Evolutionary conservation across 2,888 invertebrate genomes (phyloP).

Genomic region (Dicyrtomina minuta): DNA sequence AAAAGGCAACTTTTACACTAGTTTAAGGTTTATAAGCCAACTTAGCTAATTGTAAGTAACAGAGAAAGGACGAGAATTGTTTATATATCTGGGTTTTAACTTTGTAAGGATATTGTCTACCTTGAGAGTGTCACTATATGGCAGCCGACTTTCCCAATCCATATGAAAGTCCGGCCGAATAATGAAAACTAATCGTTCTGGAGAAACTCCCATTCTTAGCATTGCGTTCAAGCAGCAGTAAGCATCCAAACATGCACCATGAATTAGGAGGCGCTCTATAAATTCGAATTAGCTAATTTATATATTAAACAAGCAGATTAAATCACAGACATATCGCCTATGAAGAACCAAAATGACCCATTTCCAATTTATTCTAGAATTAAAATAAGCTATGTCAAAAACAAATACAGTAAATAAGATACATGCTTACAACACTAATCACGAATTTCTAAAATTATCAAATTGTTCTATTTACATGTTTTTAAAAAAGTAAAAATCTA

Average conservation of each 20-base stretch:
- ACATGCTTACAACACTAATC: too few relatives aligned
- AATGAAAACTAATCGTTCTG: slow-evolving; percentile 64
- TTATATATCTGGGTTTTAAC: not conserved
- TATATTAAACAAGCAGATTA: too few relatives aligned
- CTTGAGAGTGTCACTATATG: slow-evolving; percentile 25
- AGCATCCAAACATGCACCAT: slow-evolving; percentile 68
- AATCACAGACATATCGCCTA: too few relatives aligned
- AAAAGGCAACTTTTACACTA: too few relatives aligned
- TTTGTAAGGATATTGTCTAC: not conserved
- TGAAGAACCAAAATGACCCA: too few relatives aligned
- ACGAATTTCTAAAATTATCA: too few relatives aligned
- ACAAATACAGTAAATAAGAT: too few relatives aligned
- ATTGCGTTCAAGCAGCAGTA: slow-evolving; percentile 68
- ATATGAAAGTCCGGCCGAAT: slow-evolving; percentile 34
- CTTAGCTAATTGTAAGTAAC: not conserved
- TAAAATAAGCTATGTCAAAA: too few relatives aligned
- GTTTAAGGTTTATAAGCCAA: too few relatives aligned
- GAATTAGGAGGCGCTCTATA: slow-evolving; percentile 60
- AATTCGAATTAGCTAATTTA: not conserved
- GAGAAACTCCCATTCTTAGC: slow-evolving; percentile 63
- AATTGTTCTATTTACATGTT: too few relatives aligned
- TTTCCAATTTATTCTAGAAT: too few relatives aligned
- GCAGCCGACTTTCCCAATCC: slow-evolving; percentile 39
- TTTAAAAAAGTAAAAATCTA: too few relatives aligned
- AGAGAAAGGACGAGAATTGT: not conserved